Evolutionary conservation across 2,888 invertebrate species (phyloP), one percentile per base, ranked within the genome.

Genomic region (Dasysyrphus albostriatus): DNA sequence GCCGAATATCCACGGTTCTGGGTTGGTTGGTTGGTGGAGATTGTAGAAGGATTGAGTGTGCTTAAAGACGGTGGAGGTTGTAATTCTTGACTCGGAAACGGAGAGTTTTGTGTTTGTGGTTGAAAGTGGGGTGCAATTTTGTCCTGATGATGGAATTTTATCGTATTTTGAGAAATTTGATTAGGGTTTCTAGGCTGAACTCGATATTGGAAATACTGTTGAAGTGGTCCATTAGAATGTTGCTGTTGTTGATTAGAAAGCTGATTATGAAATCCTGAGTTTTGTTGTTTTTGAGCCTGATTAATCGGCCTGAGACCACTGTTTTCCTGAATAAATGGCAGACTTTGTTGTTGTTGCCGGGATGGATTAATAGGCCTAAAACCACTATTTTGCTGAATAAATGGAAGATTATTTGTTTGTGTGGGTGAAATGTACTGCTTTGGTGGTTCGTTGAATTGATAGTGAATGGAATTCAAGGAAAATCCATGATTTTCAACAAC

Each of bases 1-100:
- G 78, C 87, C 42, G 59, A 49, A 9, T 69, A 44, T 34, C n/a
- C 39, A 29, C 39, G 6, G 8, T 19, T 51, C 8, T 54, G n/a
- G 0, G 49, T 5, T 12, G 49, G 8, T 10, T 34, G 10, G 12
- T 8, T 63, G 12, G 4, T 19, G 4, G 59, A n/a, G 12, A 10
- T 24, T 19, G 51, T 0, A 0, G 42, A 63, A 44, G 29, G 19
- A 19, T 1, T 34, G 2, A 14, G 65, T 1, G 12, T 44, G 29
- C 73, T 58, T 2, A 12, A 9, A 1, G 65, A 70, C 0, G 70
- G 9, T 32, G 75, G 70, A 6, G 80, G 70, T 2, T 16, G 9
- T 2, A 83, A 32, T 14, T 69, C 49, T 8, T 63, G 56, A 42
- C 69, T 79, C 0, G 56, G 74, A 2, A 12, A 10, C 2, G 54